These are phyloP conservation scores for Sinosuthora webbiana DNA, from an alignment of 2,113 vertebrate genomes.

Conservation along the genomic window DNA sequence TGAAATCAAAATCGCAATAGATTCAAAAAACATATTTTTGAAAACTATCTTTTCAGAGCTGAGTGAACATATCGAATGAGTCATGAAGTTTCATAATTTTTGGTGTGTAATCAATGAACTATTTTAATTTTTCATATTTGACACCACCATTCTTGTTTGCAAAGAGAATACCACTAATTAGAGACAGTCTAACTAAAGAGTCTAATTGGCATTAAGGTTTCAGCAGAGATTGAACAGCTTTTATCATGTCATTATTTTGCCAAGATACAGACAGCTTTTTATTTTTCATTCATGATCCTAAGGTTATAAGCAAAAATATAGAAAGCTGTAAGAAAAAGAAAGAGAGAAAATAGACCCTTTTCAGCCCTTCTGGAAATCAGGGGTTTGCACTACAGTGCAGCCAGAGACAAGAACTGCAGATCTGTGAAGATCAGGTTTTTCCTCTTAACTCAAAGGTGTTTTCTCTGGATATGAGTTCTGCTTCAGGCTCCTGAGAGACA, in stretches of 20 bases:
- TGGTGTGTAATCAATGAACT: not conserved
- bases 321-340: not conserved
- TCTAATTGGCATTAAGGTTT: not conserved
- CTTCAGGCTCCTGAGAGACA: not conserved
- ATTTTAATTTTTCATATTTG: not conserved
- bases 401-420: not conserved
- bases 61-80: not conserved
- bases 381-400: not conserved
- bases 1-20: not conserved
- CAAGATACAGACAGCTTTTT: not conserved
- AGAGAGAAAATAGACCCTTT: not conserved
- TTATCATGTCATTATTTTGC: not conserved
- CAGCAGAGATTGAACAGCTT: not conserved
- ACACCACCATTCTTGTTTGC: constrained; percentile 16
- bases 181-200: not conserved
- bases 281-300: not conserved
- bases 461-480: not conserved
- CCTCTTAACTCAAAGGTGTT: not conserved
- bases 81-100: not conserved
- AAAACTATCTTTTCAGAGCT: not conserved
- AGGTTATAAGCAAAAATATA: not conserved
- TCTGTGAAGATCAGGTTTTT: not conserved
- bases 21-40: not conserved
- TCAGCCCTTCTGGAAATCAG: not conserved
- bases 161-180: constrained; percentile 34